Evolutionary conservation across 2,797 vertebrate species (phyloP).

Genomic region (Mormyrops attenuatus): DNA sequence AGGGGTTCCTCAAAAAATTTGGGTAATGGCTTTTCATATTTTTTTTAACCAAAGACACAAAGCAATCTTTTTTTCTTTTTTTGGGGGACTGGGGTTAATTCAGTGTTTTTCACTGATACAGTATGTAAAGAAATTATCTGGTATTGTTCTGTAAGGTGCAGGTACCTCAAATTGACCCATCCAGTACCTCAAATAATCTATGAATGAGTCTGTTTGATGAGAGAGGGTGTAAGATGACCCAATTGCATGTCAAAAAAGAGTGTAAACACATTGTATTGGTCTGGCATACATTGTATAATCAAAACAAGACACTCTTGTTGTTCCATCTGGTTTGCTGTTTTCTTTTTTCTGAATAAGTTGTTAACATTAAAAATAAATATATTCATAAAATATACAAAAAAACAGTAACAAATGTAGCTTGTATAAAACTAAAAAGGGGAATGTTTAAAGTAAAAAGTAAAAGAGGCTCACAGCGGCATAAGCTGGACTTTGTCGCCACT

Average conservation of each 20-base stretch:
- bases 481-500: conserved; percentile 95
- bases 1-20: conserved; percentile 63
- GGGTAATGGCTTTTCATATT: conserved; percentile 65
- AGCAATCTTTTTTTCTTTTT: conserved; percentile 63
- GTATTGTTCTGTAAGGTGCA: conserved; percentile 61
- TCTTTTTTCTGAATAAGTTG: conserved; percentile 63
- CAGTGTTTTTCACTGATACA: conserved; percentile 45
- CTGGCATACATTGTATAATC: conserved; percentile 53
- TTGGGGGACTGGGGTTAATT: conserved; percentile 32
- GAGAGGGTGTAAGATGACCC: conserved; percentile 47
- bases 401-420: conserved; percentile 87
- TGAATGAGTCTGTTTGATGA: conserved; percentile 66
- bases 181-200: conserved; percentile 73
- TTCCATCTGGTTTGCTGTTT: conserved; percentile 81
- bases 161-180: conserved; percentile 79
- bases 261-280: conserved; percentile 51
- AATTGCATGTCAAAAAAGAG: conserved; percentile 64
- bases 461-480: conserved; percentile 93
- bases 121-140: conserved; percentile 65
- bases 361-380: conserved; percentile 42
- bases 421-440: conserved; percentile 75
- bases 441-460: conserved; percentile 76
- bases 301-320: conserved; percentile 75
- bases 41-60: conserved; percentile 86
- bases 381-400: conserved; percentile 58